phyloP scores from a whole-genome alignment of 2,797 vertebrate genomes.

The Leucoraja ocellata region DNA sequence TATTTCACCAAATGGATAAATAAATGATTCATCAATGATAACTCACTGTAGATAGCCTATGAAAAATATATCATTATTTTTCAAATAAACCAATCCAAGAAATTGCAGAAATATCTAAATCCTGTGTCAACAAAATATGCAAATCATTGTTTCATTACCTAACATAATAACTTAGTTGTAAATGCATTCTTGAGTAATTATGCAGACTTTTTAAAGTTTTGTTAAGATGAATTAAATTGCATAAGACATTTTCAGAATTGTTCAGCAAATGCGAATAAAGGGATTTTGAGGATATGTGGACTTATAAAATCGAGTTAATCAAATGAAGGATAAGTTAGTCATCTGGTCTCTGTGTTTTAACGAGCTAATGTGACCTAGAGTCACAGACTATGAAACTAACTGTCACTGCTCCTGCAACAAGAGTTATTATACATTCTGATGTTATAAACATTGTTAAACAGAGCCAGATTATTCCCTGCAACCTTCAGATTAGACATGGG shows the following conservation, averaged over 20 bases:
- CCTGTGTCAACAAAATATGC: not conserved
- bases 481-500: not conserved
- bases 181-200: not conserved
- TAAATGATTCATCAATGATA: slow-evolving; percentile 1
- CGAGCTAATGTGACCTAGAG: not conserved
- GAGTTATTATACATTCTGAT: not conserved
- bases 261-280: not conserved
- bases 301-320: not conserved
- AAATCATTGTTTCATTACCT: not conserved
- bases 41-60: not conserved
- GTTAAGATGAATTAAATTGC: not conserved
- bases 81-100: not conserved
- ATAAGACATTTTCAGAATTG: not conserved
- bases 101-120: not conserved
- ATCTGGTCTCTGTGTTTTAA: not conserved
- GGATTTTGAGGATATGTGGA: not conserved
- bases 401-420: not conserved
- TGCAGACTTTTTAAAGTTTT: not conserved
- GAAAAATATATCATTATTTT: slow-evolving; percentile 7
- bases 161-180: not conserved
- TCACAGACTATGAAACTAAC: not conserved
- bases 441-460: not conserved
- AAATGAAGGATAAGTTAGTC: not conserved
- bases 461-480: not conserved
- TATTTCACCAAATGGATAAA: not conserved